Conservation (phyloP, 1,140 invertebrate species). For the Drosophila ficusphila region DNA sequence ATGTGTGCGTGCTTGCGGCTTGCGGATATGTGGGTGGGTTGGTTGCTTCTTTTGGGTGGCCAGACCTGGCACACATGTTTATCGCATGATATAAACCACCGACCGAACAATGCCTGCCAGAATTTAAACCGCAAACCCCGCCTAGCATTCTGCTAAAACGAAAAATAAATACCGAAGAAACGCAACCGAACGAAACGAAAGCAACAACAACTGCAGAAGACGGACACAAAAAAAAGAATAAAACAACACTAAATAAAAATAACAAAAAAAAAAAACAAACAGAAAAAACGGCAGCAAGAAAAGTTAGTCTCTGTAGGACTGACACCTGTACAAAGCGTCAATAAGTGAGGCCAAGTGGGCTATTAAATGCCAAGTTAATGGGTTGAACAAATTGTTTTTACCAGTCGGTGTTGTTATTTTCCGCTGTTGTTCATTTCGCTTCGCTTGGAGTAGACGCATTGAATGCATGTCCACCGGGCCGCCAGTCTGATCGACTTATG, state of each 20-base stretch:
- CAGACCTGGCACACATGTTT: constrained; percentile 39
- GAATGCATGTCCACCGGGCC: constrained; percentile 4
- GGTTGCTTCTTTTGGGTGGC: background rate
- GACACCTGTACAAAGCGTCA: constrained; percentile 44
- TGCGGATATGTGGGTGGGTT: background rate
- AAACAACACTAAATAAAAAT: too few species aligned
- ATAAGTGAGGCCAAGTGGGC: constrained; percentile 49
- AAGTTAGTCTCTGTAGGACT: constrained; percentile 16
- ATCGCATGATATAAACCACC: constrained; percentile 36
- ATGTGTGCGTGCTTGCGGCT: background rate
- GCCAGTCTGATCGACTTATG: constrained; percentile 25
- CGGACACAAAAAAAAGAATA: background rate
- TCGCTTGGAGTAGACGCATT: constrained; percentile 27
- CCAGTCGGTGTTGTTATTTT: constrained; percentile 15
- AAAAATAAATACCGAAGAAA: constrained; percentile 17
- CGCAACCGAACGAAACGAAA: background rate
- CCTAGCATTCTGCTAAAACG: constrained; percentile 2
- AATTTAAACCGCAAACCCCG: constrained; percentile 21
- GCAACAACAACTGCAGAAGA: background rate
- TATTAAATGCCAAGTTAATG: constrained; percentile 50
- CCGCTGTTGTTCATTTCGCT: constrained; percentile 18
- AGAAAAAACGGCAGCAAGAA: background rate
- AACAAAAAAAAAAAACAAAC: background rate
- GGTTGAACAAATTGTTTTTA: constrained; percentile 42
- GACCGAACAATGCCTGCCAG: constrained; percentile 20